These are phyloP conservation scores for Cloeon dipterum DNA, from an alignment of 2,888 invertebrate species.

Conservation along the genomic window DNA sequence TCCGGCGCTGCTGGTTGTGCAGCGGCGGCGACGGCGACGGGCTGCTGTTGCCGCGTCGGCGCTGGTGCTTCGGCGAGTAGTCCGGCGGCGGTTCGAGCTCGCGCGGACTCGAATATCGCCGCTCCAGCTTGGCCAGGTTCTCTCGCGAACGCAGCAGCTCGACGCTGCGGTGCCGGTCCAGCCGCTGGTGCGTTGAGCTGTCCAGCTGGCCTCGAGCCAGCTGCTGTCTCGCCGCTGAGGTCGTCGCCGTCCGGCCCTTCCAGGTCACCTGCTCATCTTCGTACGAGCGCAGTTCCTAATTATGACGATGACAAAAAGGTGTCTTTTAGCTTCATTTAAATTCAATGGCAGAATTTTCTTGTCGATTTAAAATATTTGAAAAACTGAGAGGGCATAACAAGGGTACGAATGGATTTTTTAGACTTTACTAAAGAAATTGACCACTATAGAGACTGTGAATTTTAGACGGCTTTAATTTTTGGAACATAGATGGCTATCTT, in stretches of 20 bases:
- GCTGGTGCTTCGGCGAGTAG: constrained; percentile 29
- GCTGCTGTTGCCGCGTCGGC: constrained; percentile 19
- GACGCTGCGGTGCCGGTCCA: constrained; percentile 2
- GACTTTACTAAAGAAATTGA: no score
- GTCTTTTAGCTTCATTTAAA: no score
- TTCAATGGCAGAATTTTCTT: no score
- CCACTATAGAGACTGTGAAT: no score
- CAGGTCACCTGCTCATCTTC: background rate
- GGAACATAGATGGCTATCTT: no score
- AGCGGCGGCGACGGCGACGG: constrained; percentile 14
- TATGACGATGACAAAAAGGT: background rate
- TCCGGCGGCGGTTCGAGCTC: constrained; percentile 13
- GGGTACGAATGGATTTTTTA: no score
- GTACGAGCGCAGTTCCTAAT: background rate
- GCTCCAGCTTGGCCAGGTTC: no score
- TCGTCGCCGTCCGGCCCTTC: constrained; percentile 1
- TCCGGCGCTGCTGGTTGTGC: constrained; percentile 1
- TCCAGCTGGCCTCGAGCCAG: background rate
- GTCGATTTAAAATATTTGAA: no score
- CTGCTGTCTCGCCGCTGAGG: constrained; percentile 1
- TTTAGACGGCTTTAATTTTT: no score
- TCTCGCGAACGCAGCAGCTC: no score
- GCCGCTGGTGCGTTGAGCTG: constrained; percentile 13
- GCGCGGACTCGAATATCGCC: background rate
- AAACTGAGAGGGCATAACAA: no score